A percentile compares a stretch with the other conserved stretches of the same genome.
Evolutionary conservation across 1,140 invertebrate species (phyloP).

Genomic region (Tetraneura akinire): DNA sequence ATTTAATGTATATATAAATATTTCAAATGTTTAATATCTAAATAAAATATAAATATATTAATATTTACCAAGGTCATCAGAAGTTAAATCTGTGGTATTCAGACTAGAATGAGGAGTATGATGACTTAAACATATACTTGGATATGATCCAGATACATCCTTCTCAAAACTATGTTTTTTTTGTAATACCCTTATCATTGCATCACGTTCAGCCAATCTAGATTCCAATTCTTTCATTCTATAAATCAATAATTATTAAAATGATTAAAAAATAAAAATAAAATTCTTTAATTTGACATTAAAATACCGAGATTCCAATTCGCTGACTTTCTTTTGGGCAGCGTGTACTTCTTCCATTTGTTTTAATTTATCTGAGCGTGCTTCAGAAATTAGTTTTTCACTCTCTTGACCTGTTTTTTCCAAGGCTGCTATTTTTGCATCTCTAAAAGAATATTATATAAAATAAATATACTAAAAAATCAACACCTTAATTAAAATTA

Average conservation of each 20-base stretch:
- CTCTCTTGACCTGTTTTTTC: constrained; percentile 83
- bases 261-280: neutral
- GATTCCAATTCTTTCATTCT: constrained; percentile 86
- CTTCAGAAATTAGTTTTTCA: constrained; percentile 84
- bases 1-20: too few relatives aligned
- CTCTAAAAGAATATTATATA: constrained; percentile 64
- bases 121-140: constrained; percentile 61
- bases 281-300: too few relatives aligned
- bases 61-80: constrained; percentile 61
- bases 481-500: constrained; percentile 30
- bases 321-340: constrained; percentile 79
- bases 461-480: neutral
- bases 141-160: constrained; percentile 62
- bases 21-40: too few relatives aligned
- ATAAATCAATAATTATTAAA: constrained; percentile 33
- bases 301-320: constrained; percentile 76
- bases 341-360: constrained; percentile 85
- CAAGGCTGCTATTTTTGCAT: constrained; percentile 82
- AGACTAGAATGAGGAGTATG: constrained; percentile 63
- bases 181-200: constrained; percentile 86
- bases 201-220: constrained; percentile 83
- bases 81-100: constrained; percentile 59
- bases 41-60: neutral
- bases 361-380: constrained; percentile 79
- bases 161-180: constrained; percentile 74